Evolutionary conservation across 2,888 invertebrate species (phyloP), one percentile per base, ranked within the genome.

Genomic region (Drosophila parthenogenetica): DNA sequence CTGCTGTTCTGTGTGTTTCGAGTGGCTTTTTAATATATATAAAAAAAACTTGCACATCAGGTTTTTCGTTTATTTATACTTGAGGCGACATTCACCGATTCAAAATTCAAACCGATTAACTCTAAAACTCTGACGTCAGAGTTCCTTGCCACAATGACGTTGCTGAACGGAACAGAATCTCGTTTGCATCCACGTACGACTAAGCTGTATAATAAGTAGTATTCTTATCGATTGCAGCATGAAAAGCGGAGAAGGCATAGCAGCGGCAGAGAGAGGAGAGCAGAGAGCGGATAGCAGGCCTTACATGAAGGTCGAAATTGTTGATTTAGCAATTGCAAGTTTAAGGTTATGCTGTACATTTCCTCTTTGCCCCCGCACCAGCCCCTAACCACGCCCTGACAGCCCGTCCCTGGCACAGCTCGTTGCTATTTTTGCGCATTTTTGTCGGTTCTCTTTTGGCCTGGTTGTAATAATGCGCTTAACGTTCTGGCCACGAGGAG

Each of bases 381-480:
- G n/a, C n/a, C 11, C 10, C 29, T 29, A 8, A 2, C 8, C 4
- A 1, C 7, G 0, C 17, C n/a, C 2, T 1, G 1, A 13, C 10
- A 14, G 13, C 4, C 8, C 5, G n/a, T 49, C 5, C 48, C 14
- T 32, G 3, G 17, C 13, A 43, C 39, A 71, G 58, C 71, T 71
- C 42, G 59, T 54, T 73, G 69, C 69, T 77, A 71, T 77, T 77
- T 77, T 74, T 61, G 60, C 50, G 11, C 50, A 51, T 22, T 58
- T 45, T 37, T 53, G 51, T 64, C 42, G 57, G 50, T 48, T 59
- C 48, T 45, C 19, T 49, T 14, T 50, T 14, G 37, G 29, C 42
- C 37, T 42, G 39, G 39, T 49, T 59, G 73, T 82, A 82, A 82
- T 78, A 82, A 82, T 78, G 73, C 70, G 86, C 83, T 82, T 85